phyloP scores from a whole-genome alignment of 2,797 vertebrate species.

The Potorous gilbertii region DNA sequence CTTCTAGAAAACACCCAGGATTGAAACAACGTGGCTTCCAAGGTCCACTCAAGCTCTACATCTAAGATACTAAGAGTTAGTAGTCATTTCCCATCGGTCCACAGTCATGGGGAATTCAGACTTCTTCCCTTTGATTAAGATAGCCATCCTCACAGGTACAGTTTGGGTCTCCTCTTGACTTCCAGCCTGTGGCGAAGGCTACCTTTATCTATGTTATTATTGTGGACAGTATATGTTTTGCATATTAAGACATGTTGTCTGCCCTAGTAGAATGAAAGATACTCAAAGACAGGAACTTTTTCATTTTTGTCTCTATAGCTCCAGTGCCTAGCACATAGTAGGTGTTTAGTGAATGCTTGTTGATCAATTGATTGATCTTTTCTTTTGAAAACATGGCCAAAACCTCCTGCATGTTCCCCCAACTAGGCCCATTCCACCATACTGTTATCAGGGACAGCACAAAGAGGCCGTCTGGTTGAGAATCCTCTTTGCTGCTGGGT shows the following conservation, averaged over 20 bases:
- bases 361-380: not conserved
- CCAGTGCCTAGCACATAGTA: not conserved
- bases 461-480: not conserved
- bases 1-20: not conserved
- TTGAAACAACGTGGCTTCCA: not conserved
- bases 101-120: not conserved
- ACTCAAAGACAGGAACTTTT: not conserved
- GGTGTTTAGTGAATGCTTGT: not conserved
- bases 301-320: not conserved
- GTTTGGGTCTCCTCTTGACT: not conserved
- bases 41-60: not conserved
- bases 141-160: not conserved
- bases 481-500: not conserved
- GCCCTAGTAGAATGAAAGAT: not conserved
- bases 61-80: not conserved
- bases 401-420: not conserved
- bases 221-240: not conserved
- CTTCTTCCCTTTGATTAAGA: not conserved
- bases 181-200: not conserved
- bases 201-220: not conserved
- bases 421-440: not conserved
- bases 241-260: not conserved
- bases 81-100: not conserved
- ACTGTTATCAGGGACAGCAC: not conserved
- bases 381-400: not conserved